phyloP scores from a whole-genome alignment of 2,888 invertebrate genomes.

The Ceraclea dissimilis region DNA sequence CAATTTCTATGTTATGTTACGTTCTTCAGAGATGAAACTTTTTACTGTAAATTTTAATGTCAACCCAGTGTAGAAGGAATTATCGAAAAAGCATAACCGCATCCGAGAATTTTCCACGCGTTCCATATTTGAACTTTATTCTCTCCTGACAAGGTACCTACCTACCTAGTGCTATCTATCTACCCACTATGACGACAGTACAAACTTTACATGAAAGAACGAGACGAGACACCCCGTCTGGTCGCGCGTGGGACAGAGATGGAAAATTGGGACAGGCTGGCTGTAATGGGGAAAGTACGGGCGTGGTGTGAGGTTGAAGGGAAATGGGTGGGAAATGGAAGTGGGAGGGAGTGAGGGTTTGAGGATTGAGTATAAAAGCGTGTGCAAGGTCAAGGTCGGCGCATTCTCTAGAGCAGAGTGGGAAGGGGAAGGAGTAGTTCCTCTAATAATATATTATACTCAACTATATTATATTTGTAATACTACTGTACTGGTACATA shows the following conservation, averaged over 20 bases:
- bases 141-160: background rate
- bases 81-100: background rate
- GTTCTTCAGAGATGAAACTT: too few species aligned
- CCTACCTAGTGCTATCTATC: background rate
- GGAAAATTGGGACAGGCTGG: slow-evolving; percentile 23
- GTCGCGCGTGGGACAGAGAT: slow-evolving; percentile 19
- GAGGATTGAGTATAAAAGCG: slow-evolving; percentile 23
- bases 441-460: too few species aligned
- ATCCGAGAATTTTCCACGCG: background rate
- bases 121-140: slow-evolving; percentile 12
- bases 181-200: background rate
- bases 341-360: slow-evolving; percentile 15
- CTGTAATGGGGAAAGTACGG: slow-evolving; percentile 27
- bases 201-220: slow-evolving; percentile 1
- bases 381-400: slow-evolving; percentile 25
- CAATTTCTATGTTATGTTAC: too few species aligned
- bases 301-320: slow-evolving; percentile 27
- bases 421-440: background rate
- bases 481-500: too few species aligned
- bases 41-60: too few species aligned
- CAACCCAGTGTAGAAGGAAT: background rate
- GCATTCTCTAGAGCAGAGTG: slow-evolving; percentile 8
- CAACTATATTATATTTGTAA: too few species aligned
- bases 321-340: slow-evolving; percentile 16
- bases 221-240: background rate